Base-by-base conservation (phyloP, 1,140 invertebrate genomes). In the Trichonephila clavipes region DNA sequence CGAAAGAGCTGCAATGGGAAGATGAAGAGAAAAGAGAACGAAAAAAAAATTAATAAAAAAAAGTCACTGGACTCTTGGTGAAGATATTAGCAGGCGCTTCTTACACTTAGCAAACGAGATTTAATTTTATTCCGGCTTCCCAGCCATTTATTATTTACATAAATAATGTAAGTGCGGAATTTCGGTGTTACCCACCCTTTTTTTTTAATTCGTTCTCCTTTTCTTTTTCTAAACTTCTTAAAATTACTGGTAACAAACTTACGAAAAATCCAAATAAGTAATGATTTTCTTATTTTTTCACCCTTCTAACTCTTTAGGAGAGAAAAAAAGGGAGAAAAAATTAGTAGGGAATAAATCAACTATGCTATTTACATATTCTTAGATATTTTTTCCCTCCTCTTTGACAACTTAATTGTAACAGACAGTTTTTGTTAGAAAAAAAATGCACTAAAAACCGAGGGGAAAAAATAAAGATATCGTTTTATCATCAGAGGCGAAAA, bases 131-230 rank as follows among this genome's bases (percentile, higher is more conserved):
- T 92, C 61, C 3, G 16, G 51, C 89, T 51, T 21, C 24, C 34
- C 10, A 8, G 89, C 51, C 90, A 64, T 85, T 85, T 81, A 34
- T 88, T 89, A 89, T 92, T 92, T 92, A 85, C 90, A 85, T 85
- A 85, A 83, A 92, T 92, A 92, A 85, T 92, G 77, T 72, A 51
- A 24, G 86, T 3, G 59, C 16, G 61, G 19, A 58, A 59, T 85
- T 85, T 85, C 44, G 51, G 14, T 28, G n/a, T 24, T 28, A 14
- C 24, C 8, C 58, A 24, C 21, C n/a, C 18, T 28, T 85, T 61
- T 28, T n/a, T 51, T 82, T 16, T 18, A 44, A 40, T 19, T n/a
- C n/a, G 21, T 12, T 69, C n/a, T 62, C 61, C 7, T 34, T 16
- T 34, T 40, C 16, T 77, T 40, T 77, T 77, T 77, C 4, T 34